Evolutionary conservation across 2,113 vertebrate genomes (phyloP), one percentile per base, ranked within the genome.

Genomic region (Zosterops hypoxanthus): DNA sequence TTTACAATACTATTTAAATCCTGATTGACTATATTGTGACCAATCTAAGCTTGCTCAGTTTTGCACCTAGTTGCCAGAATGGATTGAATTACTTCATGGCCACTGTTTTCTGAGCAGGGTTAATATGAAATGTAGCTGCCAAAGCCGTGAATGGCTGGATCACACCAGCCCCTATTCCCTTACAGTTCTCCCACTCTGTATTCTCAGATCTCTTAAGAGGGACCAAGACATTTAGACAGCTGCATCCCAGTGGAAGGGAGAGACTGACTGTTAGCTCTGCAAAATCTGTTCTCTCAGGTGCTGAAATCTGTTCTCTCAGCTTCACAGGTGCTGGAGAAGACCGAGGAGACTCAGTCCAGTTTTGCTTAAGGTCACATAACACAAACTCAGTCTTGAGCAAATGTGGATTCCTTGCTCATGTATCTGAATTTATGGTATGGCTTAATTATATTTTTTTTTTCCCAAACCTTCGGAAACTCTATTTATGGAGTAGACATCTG

Each of bases 401-500:
- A 66, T 10, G 18, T 28, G 60, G 44, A 36, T 42, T 77, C 42
- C 56, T 44, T 70, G 29, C 42, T 50, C 23, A 23, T 3, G 3
- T 23, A n/a, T 36, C 71, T 76, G 61, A 66, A 79, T 69, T 72
- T 57, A 33, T 44, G 26, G 44, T 23, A 50, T 12, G 15, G 2
- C 11, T 94, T 66, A 53, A 34, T 81, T n/a, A 31, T 57, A 3
- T 36, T 80, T 86, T 90, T 33, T 94, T 95, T 78, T 39, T 39
- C 36, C 61, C 60, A 89, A 88, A 15, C 28, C 65, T 44, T 68
- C 52, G 12, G 56, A 89, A 93, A 60, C 21, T 44, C 13, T 57
- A 34, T 42, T 53, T 33, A 63, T 29, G 83, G 36, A 77, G 33
- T 23, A 63, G 86, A 88, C 88, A 95, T 86, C 93, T 97, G 94